Evolutionary conservation across 2,797 vertebrate species (phyloP), one percentile per base, ranked within the genome.

Genomic region (Crossoptilon crossoptilon): DNA sequence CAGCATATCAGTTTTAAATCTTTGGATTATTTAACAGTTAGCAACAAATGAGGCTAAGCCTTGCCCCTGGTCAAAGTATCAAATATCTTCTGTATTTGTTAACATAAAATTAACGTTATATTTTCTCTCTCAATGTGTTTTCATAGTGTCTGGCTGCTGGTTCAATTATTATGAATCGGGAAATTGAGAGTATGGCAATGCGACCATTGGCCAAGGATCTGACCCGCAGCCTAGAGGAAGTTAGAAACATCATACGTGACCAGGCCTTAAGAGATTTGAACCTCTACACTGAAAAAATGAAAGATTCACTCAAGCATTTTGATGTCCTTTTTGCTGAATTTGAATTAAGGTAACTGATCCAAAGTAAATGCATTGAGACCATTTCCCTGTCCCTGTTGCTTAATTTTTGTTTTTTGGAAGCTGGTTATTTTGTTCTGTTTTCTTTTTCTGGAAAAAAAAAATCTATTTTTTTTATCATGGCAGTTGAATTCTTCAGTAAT

Each of bases 161-260:
- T 94, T 99, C 99, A 46, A 99, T 99, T 97, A 99, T 99, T 97
- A 99, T 99, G 99, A 99, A 99, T 97, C 98, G 99, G 68, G 99
- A 99, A 97, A 99, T 99, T n/a, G 99, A 99, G 97, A 99, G 99
- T 94, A 98, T 99, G 98, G 99, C 99, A 15, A 99, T 99, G 99
- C 98, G 99, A 72, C 99, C 99, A 0, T 97, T 99, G 96, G 99
- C 99, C 78, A 99, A 99, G 97, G 99, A 99, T 86, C 98, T 99
- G 82, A 99, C 99, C 4, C 98, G 98, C 77, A 99, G 99, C 97
- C 97, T 99, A 82, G 99, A 99, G 97, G 99, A 99, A 87, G 98
- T 99, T 24, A 98, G 99, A 67, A 98, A 98, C 92, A 97, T 99
- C 92, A 99, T 99, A 86, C 98, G 99, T 15, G 99, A 99, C 97